Conservation (phyloP, 2,888 invertebrate genomes). For the Synergus itoensis region DNA sequence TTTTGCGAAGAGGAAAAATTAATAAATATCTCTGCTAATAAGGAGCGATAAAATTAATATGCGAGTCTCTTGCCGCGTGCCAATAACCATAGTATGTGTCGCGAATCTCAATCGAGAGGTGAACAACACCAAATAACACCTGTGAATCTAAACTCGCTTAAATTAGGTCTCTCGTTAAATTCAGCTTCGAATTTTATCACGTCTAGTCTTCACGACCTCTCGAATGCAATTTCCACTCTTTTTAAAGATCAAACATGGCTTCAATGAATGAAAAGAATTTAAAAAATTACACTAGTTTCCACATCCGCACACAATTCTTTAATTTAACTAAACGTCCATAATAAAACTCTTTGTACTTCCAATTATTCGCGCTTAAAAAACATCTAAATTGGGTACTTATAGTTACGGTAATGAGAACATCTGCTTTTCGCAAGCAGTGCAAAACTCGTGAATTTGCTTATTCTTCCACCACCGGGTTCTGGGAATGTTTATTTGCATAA, state of each 20-base stretch:
- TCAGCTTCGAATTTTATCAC: neutral
- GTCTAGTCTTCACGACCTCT: neutral
- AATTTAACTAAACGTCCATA: neutral
- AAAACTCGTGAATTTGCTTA: slow-evolving; percentile 21
- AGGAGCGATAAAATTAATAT: slow-evolving; percentile 27
- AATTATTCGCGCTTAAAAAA: neutral
- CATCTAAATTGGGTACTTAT: neutral
- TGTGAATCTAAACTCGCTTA: neutral
- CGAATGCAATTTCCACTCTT: neutral
- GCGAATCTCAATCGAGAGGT: slow-evolving; percentile 8
- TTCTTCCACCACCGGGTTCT: slow-evolving; percentile 10
- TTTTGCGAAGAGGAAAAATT: too few relatives aligned
- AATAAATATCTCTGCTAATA: slow-evolving; percentile 6
- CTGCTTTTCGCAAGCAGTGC: slow-evolving; percentile 31
- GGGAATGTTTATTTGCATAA: slow-evolving; percentile 38
- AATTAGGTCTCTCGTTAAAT: slow-evolving; percentile 12
- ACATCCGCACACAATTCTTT: neutral
- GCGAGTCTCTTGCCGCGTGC: slow-evolving; percentile 15
- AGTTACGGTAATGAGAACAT: slow-evolving; percentile 32
- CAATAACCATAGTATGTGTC: slow-evolving; percentile 1
- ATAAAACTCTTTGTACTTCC: neutral
- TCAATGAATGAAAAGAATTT: neutral
- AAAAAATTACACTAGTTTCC: neutral
- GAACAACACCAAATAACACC: slow-evolving; percentile 31
- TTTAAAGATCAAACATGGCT: neutral